A percentile compares a stretch with the other conserved stretches of the same genome.
These are phyloP conservation scores for Drosophila leonis DNA, from an alignment of 2,888 invertebrate species.

Conservation along the genomic window DNA sequence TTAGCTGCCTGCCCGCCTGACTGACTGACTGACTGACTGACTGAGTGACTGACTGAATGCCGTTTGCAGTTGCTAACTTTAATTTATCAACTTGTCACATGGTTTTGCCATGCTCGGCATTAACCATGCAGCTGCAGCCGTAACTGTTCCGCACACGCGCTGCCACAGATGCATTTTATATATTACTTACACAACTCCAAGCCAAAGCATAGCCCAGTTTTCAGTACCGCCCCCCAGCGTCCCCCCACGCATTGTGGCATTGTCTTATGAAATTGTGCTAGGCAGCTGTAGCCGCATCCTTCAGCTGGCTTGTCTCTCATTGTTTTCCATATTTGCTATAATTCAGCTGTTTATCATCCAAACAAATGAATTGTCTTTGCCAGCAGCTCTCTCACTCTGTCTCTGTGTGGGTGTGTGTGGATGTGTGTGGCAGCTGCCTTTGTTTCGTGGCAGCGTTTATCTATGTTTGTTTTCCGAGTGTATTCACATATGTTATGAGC, in stretches of 20 bases:
- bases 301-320: constrained; percentile 49
- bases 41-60: constrained; percentile 29
- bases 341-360: constrained; percentile 76
- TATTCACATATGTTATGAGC: constrained; percentile 66
- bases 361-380: constrained; percentile 78
- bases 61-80: constrained; percentile 52
- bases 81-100: constrained; percentile 75
- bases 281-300: constrained; percentile 44
- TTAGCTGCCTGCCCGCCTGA: constrained; percentile 44
- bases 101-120: constrained; percentile 46
- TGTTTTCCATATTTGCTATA: constrained; percentile 74
- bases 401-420: constrained; percentile 4
- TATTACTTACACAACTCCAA: constrained; percentile 4
- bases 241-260: constrained; percentile 46
- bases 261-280: constrained; percentile 55
- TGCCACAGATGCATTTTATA: constrained; percentile 1
- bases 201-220: neutral
- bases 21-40: constrained; percentile 38
- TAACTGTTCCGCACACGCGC: constrained; percentile 16
- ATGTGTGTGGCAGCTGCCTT: constrained; percentile 50
- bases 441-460: constrained; percentile 55
- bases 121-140: constrained; percentile 32
- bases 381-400: constrained; percentile 38
- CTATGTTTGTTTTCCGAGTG: constrained; percentile 46
- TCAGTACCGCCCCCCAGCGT: neutral